Base-by-base conservation (phyloP, 2,888 invertebrate species). In the Gibbula magus region DNA sequence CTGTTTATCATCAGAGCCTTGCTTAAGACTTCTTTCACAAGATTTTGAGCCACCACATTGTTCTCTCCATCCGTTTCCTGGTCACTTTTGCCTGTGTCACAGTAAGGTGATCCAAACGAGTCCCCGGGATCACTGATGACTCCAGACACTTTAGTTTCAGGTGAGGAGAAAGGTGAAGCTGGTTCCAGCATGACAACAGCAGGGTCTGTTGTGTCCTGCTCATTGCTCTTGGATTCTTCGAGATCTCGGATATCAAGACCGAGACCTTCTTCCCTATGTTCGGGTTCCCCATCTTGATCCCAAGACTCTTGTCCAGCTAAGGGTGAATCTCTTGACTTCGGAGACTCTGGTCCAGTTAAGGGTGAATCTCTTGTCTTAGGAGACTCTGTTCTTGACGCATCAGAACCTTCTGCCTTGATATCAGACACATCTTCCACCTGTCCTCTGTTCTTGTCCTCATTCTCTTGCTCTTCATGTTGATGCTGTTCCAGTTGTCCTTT, bases 61-160 rank as follows among this genome's bases (percentile, higher is more conserved):
- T 35, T 20, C 52, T 67, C 66, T 10, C 45, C 29, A 45, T 52
- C 52, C 5, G 18, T n/a, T 10, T 70, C 78, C n/a, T 70, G 70
- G 52, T 29, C 35, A 18, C 39, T 84, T 18, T 83, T 82, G 51
- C 81, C 83, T 45, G 81, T 82, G n/a, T 77, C 77, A 39, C 35
- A 66, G 20, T n/a, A 25, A 45, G 56, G 35, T 0, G 66, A 56
- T 39, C 45, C 61, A 51, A 66, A 77, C 8, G 77, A 77, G 20
- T 61, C 77, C 18, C 77, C 77, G 0, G 56, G 61, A 25, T 77
- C 77, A 66, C 61, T 61, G 22, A 56, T 45, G 18, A 77, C 77
- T 35, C 45, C 77, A 13, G 77, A 77, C 45, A 77, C 32, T 10
- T 56, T 56, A 8, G 77, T 61, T 13, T 56, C 54, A 4, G 77